Evolutionary conservation across 2,113 vertebrate species (phyloP).

Genomic region (Setophaga kirtlandii): DNA sequence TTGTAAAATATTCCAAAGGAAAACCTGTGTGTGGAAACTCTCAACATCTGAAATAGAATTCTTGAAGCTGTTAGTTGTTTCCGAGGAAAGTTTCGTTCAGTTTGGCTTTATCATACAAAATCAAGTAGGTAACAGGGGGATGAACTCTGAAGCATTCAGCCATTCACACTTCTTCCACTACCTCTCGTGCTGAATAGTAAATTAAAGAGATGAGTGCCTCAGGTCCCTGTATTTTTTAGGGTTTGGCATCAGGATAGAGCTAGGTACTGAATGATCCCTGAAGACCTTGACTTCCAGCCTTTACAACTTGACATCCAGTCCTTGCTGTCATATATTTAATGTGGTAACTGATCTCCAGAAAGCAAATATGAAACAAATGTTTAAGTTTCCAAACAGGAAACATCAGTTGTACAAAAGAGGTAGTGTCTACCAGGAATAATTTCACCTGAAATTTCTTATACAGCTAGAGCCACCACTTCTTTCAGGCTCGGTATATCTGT

Average conservation of each 20-base stretch:
- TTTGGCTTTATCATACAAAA: background rate
- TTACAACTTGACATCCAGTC: background rate
- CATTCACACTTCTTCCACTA: background rate
- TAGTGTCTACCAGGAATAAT: background rate
- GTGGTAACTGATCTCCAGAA: background rate
- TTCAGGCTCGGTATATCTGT: background rate
- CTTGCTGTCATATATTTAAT: background rate
- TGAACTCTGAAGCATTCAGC: background rate
- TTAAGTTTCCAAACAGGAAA: background rate
- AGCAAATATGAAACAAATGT: background rate
- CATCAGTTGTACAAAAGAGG: background rate
- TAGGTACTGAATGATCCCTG: background rate
- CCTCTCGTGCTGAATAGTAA: background rate
- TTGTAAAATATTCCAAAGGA: background rate
- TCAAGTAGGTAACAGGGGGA: background rate
- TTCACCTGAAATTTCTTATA: background rate
- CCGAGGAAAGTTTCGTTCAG: background rate
- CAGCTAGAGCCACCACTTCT: background rate
- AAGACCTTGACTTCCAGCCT: background rate
- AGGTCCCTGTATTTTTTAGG: background rate
- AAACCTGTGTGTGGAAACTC: fast-evolving
- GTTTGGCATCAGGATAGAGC: background rate
- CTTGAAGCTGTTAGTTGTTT: background rate
- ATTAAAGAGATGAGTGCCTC: background rate
- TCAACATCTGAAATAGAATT: background rate